These are phyloP conservation scores for Parelbella ahira DNA, from an alignment of 2,888 invertebrate genomes.

Conservation along the genomic window DNA sequence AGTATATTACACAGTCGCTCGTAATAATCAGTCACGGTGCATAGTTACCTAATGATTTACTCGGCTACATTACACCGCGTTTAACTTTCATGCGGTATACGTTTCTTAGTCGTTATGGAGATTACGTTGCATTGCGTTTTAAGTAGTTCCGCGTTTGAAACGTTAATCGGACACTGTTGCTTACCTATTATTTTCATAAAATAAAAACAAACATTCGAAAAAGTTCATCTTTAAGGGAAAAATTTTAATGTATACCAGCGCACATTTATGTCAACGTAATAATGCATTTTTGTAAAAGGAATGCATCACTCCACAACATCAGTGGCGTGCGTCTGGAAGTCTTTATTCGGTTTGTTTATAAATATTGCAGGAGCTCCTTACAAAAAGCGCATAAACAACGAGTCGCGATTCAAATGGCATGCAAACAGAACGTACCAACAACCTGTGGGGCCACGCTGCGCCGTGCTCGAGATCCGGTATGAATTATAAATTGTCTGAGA, in stretches of 20 bases:
- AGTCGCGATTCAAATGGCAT: conserved; percentile 7
- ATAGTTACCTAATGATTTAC: conserved; percentile 10
- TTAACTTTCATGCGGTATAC: not conserved
- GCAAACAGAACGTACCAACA: conserved; percentile 1
- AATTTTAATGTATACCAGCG: too few relatives aligned
- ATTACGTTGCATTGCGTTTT: conserved; percentile 2
- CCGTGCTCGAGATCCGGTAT: too few relatives aligned
- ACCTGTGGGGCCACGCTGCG: not conserved
- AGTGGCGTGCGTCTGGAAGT: not conserved
- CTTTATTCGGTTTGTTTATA: conserved; percentile 16
- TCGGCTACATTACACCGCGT: conserved; percentile 3
- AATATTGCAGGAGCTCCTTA: conserved; percentile 10
- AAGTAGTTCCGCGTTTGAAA: not conserved
- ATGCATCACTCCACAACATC: too few relatives aligned
- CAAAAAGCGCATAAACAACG: conserved; percentile 12
- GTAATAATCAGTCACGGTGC: conserved; percentile 8
- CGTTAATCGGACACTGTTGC: not conserved
- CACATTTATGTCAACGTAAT: too few relatives aligned
- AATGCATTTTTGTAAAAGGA: too few relatives aligned
- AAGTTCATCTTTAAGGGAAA: too few relatives aligned
- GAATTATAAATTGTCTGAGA: too few relatives aligned
- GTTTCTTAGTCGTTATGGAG: conserved; percentile 1
- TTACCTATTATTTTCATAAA: too few relatives aligned
- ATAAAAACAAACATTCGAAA: not conserved
- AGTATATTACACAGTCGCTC: conserved; percentile 32